Base-by-base conservation (phyloP, 2,113 vertebrate genomes). In the Odontesthes bonariensis region DNA sequence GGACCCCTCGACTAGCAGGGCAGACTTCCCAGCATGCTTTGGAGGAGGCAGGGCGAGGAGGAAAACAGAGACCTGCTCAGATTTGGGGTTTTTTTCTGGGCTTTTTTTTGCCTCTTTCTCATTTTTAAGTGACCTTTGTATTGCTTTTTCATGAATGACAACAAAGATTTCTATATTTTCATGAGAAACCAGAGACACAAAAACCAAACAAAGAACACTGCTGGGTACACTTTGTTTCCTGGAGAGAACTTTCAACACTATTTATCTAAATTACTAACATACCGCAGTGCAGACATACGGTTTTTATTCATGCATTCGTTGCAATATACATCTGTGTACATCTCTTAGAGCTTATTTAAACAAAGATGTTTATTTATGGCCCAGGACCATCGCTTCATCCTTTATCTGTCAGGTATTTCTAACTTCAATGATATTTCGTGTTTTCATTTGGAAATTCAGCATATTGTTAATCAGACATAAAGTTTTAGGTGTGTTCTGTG, bases 1-100 rank as follows among this genome's bases (percentile, higher is more conserved):
- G 98, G 97, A 83, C 98, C 98, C 66, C 95, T 99, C 31, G 98
- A 99, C 94, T 99, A 96, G 83, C 7, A 5, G 84, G 84, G 82
- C 65, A 83, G 67, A 79, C 85, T 76, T 70, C 64, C 64, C 79
- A 55, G 54, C 66, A 19, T 79, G 54, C 75, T 64, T 33, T 57
- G 70, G 27, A 47, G 75, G 68, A n/a, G 46, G 83, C 6, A 6
- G 84, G 83, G 82, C 66, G n/a, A 47, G 75, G 68, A 27, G 42
- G 33, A 57, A 62, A 75, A 68, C 47, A n/a, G 53, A 64, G 70
- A 71, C 46, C 71, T 38, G 1, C 61, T 59, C 65, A 38, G 77
- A 69, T 69, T 44, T 57, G 5, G 31, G 35, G 35, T 38, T 38
- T 38, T 75, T 82, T 61, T 64, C 92, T 86, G 20, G 73, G 92